These are phyloP conservation scores for Halocaridina rubra DNA, from an alignment of 2,888 invertebrate genomes.

Conservation along the genomic window DNA sequence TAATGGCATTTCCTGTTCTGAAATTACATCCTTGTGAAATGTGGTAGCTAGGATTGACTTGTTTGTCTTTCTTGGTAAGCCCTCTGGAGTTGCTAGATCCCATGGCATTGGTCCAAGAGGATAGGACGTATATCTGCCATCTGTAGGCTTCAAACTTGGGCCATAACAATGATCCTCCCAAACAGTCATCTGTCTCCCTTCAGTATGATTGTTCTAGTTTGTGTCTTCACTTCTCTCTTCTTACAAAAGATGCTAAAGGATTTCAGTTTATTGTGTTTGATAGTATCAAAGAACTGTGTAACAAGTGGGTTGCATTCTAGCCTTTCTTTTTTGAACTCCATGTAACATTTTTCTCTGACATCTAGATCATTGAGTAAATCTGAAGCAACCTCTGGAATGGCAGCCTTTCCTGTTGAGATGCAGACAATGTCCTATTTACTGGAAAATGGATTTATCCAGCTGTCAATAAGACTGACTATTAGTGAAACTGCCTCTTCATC, in stretches of 20 bases:
- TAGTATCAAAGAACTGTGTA: background rate
- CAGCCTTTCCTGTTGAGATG: background rate
- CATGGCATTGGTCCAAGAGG: background rate
- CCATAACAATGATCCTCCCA: no score
- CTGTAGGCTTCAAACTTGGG: no score
- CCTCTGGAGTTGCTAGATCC: background rate
- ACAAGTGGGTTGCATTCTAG: background rate
- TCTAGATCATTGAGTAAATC: background rate
- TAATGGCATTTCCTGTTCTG: slow-evolving; percentile 6
- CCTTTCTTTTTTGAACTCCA: background rate
- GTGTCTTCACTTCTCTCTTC: background rate
- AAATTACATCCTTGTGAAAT: slow-evolving; percentile 18
- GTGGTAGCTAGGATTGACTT: slow-evolving; percentile 32
- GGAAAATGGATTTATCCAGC: background rate
- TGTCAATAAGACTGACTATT: background rate
- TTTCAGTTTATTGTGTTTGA: background rate
- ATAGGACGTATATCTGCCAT: background rate
- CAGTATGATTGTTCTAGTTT: background rate
- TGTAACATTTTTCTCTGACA: background rate
- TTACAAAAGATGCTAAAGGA: background rate
- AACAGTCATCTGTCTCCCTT: background rate
- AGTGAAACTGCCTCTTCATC: background rate
- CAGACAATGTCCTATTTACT: background rate
- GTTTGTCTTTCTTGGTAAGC: slow-evolving; percentile 31
- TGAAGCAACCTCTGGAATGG: background rate